Percentiles rank a stretch among this genome's conserved stretches.
Conservation (phyloP, 2,113 vertebrate species). For the Phaetusa simplex region DNA sequence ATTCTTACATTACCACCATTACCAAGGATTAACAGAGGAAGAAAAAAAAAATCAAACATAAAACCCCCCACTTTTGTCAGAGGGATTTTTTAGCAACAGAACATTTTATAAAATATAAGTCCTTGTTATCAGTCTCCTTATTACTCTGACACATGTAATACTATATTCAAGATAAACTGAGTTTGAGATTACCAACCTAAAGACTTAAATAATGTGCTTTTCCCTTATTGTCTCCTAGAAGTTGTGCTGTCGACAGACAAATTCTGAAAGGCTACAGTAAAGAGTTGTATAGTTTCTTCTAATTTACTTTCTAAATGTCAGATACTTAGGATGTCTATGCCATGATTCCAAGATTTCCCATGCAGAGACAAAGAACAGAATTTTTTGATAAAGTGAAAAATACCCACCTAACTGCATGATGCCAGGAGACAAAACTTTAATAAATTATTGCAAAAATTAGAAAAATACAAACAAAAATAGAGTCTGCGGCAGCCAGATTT, state of each 20-base stretch:
- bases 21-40: neutral
- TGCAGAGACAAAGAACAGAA: neutral
- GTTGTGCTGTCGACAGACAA: neutral
- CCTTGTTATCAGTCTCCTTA: neutral
- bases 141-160: neutral
- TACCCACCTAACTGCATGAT: neutral
- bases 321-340: neutral
- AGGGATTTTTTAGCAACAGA: neutral
- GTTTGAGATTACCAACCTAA: neutral
- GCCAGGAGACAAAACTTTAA: neutral
- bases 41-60: neutral
- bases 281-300: neutral
- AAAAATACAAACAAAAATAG: neutral
- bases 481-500: neutral
- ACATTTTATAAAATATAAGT: neutral
- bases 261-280: neutral
- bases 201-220: neutral
- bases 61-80: neutral
- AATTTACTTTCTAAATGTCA: neutral
- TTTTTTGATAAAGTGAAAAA: neutral
- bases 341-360: neutral
- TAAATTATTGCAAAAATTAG: neutral
- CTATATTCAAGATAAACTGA: neutral
- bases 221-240: neutral
- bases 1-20: neutral